Percentiles rank a stretch among this genome's conserved stretches.
These are phyloP conservation scores for Clangula hyemalis DNA, from an alignment of 2,797 vertebrate species.

Conservation along the genomic window DNA sequence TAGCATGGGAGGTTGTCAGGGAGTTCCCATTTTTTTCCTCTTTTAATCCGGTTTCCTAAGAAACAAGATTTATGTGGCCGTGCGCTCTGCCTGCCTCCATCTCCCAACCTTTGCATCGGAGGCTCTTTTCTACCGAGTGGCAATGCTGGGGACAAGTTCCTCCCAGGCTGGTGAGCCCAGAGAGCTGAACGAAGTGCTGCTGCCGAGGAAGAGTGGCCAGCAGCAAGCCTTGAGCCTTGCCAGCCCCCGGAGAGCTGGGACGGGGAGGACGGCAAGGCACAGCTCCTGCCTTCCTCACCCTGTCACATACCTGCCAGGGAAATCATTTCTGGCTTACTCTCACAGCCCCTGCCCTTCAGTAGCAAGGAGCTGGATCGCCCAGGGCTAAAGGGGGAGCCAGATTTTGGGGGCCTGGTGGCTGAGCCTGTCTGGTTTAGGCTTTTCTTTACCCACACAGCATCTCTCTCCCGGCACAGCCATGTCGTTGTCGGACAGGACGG, in stretches of 20 bases:
- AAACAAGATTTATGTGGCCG: constrained; percentile 15
- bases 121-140: not conserved
- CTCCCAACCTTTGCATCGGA: not conserved
- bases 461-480: not conserved
- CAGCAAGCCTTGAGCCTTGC: not conserved
- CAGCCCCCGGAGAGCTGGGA: not conserved
- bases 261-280: not conserved
- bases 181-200: not conserved
- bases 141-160: not conserved
- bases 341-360: not conserved
- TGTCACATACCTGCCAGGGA: not conserved
- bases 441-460: accelerated
- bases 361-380: not conserved
- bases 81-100: not conserved
- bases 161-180: not conserved
- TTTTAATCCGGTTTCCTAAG: constrained; percentile 49
- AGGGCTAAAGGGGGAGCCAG: not conserved
- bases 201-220: not conserved
- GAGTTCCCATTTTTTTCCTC: not conserved
- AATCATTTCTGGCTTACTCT: not conserved
- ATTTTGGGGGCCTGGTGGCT: not conserved
- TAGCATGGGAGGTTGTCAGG: not conserved
- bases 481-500: not conserved
- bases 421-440: not conserved
- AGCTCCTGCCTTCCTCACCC: not conserved